Percentiles rank a stretch among this genome's conserved stretches.
Evolutionary conservation across 2,888 invertebrate genomes (phyloP).

Genomic region (Branchinecta sandiegonensis): DNA sequence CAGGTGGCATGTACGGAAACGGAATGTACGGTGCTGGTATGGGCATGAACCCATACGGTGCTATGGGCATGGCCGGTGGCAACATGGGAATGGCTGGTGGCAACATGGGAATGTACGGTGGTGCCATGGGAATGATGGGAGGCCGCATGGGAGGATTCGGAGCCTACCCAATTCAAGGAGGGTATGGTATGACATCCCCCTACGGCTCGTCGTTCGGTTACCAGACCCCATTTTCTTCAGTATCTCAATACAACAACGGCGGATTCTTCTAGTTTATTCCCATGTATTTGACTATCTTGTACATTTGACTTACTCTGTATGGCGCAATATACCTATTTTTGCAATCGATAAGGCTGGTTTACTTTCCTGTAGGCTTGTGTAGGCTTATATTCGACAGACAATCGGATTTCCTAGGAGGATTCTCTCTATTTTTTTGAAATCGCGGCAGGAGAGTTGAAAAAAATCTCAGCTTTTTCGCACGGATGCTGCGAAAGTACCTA

Average conservation of each 20-base stretch:
- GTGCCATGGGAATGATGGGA: slow-evolving; percentile 6
- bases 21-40: slow-evolving; percentile 6
- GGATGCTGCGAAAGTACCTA: no score
- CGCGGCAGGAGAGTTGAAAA: no score
- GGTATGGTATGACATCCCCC: neutral
- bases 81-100: neutral
- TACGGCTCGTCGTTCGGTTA: neutral
- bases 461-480: no score
- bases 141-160: slow-evolving; percentile 1
- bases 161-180: neutral
- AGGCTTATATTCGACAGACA: no score
- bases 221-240: slow-evolving; percentile 14
- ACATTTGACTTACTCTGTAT: no score
- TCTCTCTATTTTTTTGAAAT: no score
- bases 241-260: slow-evolving; percentile 10
- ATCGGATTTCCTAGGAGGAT: no score
- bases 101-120: slow-evolving; percentile 8
- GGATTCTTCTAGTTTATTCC: neutral
- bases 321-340: no score
- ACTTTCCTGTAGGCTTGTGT: no score
- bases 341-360: no score
- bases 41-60: neutral
- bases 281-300: no score
- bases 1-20: neutral
- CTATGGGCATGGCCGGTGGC: neutral